A percentile compares a stretch with the other conserved stretches of the same genome.
Evolutionary conservation across 2,113 vertebrate genomes (phyloP).

Genomic region (Cacatua alba): DNA sequence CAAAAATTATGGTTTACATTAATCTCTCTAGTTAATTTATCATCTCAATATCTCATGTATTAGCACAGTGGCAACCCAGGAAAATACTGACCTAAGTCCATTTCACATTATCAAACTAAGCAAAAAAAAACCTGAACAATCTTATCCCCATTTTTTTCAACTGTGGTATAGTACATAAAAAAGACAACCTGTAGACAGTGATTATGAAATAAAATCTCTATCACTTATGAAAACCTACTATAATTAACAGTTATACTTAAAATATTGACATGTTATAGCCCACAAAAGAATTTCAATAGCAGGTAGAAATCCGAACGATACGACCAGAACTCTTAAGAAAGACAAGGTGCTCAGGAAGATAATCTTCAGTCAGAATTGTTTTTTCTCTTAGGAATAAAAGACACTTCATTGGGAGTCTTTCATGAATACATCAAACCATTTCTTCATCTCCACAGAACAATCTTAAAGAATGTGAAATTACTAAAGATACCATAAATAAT

Average conservation of each 20-base stretch:
- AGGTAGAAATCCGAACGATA: neutral
- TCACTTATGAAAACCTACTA: neutral
- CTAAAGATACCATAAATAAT: neutral
- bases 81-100: neutral
- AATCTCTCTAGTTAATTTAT: neutral
- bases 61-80: neutral
- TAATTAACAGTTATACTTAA: neutral
- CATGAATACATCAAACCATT: neutral
- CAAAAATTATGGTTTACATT: neutral
- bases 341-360: neutral
- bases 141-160: neutral
- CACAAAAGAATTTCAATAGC: neutral
- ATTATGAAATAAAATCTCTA: neutral
- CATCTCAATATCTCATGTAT: neutral
- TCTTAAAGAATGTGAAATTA: neutral
- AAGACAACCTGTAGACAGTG: neutral
- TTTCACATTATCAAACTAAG: neutral
- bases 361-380: neutral
- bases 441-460: neutral
- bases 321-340: neutral
- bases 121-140: neutral
- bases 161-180: neutral
- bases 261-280: neutral
- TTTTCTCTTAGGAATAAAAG: neutral
- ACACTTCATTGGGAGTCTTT: neutral